Conservation (phyloP, 2,888 invertebrate species). For the Pyralis farinalis region DNA sequence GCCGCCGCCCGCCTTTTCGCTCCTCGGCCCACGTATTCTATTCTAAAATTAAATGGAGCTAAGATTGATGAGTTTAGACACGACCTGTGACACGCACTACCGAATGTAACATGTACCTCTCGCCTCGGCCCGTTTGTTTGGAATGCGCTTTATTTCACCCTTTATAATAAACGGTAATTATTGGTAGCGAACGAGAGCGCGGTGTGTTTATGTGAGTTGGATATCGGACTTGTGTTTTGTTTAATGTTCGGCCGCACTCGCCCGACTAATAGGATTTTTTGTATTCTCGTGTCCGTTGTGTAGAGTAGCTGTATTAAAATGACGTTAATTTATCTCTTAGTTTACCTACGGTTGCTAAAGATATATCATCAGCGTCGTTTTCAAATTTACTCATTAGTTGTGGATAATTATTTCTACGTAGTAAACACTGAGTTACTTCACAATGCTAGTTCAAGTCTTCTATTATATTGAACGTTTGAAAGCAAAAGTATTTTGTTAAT, state of each 20-base stretch:
- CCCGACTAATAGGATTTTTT: constrained; percentile 70
- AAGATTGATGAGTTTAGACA: constrained; percentile 77
- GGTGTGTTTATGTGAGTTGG: constrained; percentile 39
- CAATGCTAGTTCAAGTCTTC: too few species aligned
- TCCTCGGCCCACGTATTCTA: constrained; percentile 43
- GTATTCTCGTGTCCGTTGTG: constrained; percentile 29
- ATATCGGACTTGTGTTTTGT: constrained; percentile 53
- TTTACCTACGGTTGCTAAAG: constrained; percentile 38
- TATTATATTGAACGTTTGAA: too few species aligned
- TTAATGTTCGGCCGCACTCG: constrained; percentile 55
- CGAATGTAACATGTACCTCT: constrained; percentile 49
- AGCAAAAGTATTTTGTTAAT: too few species aligned
- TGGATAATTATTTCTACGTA: constrained; percentile 10
- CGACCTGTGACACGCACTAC: constrained; percentile 80
- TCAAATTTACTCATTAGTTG: constrained; percentile 37
- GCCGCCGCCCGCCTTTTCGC: constrained; percentile 19
- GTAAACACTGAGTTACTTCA: too few species aligned
- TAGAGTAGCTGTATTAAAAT: constrained; percentile 57
- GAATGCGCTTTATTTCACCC: constrained; percentile 70
- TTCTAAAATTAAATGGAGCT: constrained; percentile 69
- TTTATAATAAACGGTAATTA: constrained; percentile 69
- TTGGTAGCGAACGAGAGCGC: constrained; percentile 48
- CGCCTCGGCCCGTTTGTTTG: constrained; percentile 41
- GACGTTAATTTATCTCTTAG: constrained; percentile 59
- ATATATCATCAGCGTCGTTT: constrained; percentile 44